Evolutionary conservation across 2,113 vertebrate genomes (phyloP).

Genomic region (Thymallus thymallus): DNA sequence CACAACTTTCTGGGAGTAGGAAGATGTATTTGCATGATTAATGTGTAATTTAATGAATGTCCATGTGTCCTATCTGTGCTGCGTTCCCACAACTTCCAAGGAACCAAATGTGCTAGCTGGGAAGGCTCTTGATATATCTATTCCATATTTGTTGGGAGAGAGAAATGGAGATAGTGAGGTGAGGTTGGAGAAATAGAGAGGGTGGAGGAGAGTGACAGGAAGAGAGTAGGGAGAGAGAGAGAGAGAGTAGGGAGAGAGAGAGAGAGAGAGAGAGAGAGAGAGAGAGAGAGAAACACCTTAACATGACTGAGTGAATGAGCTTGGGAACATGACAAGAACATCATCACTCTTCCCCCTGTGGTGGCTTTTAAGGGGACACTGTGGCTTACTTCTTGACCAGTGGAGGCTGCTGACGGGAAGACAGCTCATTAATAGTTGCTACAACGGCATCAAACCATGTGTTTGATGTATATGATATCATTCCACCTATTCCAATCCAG

Average conservation of each 20-base stretch:
- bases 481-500: too few species aligned
- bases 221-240: background rate
- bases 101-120: too few species aligned
- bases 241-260: constrained; percentile 18
- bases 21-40: too few species aligned
- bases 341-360: background rate
- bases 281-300: background rate
- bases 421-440: too few species aligned
- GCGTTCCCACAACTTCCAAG: too few species aligned
- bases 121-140: too few species aligned
- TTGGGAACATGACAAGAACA: background rate
- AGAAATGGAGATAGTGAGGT: background rate
- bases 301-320: background rate
- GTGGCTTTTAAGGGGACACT: background rate
- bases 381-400: background rate
- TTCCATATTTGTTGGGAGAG: background rate
- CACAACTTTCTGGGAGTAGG: too few species aligned
- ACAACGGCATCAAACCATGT: too few species aligned
- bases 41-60: too few species aligned
- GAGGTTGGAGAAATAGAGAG: constrained; percentile 11
- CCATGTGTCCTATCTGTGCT: too few species aligned
- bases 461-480: too few species aligned
- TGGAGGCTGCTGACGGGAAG: background rate
- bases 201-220: constrained; percentile 1
- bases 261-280: background rate